Conservation (phyloP, 1,140 invertebrate genomes). For the Panulirus ornatus region DNA sequence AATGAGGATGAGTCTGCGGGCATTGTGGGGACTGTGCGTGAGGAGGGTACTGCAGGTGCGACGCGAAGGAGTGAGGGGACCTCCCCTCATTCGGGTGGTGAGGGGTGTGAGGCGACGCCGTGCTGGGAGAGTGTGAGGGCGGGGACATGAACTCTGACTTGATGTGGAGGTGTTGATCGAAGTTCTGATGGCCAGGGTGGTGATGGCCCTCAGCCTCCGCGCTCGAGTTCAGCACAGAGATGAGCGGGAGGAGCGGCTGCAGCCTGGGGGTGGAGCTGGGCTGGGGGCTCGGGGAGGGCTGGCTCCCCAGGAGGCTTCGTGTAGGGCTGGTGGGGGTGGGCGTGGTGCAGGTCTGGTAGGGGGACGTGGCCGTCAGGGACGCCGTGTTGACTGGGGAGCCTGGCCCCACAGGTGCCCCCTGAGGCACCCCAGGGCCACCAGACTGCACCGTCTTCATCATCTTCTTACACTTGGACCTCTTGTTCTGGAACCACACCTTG, state of each 20-base stretch:
- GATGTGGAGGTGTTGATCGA: conserved; percentile 12
- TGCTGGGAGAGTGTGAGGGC: conserved; percentile 11
- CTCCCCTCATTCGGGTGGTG: conserved; percentile 3
- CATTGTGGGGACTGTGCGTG: conserved; percentile 22
- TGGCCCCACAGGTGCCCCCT: not conserved
- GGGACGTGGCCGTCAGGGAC: not conserved
- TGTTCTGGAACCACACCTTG: conserved; percentile 72
- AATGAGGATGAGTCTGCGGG: not conserved
- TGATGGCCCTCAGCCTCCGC: not conserved
- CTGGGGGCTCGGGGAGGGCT: not conserved
- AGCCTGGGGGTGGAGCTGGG: not conserved
- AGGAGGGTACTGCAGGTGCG: conserved; percentile 14
- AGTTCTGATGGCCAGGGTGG: not conserved
- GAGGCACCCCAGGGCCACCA: not conserved
- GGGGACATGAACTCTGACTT: conserved; percentile 27
- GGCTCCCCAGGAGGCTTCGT: not conserved
- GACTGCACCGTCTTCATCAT: conserved; percentile 58
- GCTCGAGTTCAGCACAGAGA: not conserved
- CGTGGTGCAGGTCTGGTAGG: not conserved
- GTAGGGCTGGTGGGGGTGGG: conserved; percentile 23
- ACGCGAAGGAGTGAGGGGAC: conserved; percentile 5
- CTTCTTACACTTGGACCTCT: conserved; percentile 66
- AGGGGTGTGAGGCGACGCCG: conserved; percentile 14
- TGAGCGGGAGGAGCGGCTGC: not conserved
- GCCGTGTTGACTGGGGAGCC: not conserved